Evolutionary conservation across 2,797 vertebrate genomes (phyloP).

Genomic region (Synaphobranchus kaupii): DNA sequence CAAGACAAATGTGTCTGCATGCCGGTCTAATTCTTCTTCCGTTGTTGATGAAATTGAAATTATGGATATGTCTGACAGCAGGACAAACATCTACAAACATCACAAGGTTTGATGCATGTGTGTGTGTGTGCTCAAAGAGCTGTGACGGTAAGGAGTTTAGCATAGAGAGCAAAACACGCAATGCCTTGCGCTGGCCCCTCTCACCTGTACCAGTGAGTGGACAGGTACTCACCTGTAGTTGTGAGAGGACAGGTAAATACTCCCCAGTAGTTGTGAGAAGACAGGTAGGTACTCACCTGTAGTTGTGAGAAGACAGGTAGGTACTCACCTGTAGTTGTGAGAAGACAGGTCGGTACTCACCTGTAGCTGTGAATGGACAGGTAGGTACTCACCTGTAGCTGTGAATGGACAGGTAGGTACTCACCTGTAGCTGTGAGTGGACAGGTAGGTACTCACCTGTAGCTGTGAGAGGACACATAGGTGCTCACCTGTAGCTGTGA

Average conservation of each 20-base stretch:
- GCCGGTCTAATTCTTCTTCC: neutral
- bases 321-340: slow-evolving; percentile 72
- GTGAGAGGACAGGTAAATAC: slow-evolving; percentile 33
- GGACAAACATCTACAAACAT: neutral
- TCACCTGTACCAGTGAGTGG: neutral
- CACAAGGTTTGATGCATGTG: neutral
- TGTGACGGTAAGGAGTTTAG: slow-evolving; percentile 13
- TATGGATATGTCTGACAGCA: neutral
- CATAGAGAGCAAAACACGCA: too few species aligned
- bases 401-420: slow-evolving; percentile 59
- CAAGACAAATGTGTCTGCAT: neutral
- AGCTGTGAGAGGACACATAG: slow-evolving; percentile 55
- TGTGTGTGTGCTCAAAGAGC: slow-evolving; percentile 21
- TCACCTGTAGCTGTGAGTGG: neutral
- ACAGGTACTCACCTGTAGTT: neutral
- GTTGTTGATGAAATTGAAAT: neutral
- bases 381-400: slow-evolving; percentile 69
- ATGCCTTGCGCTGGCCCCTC: neutral
- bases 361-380: neutral
- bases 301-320: neutral
- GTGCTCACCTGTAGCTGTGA: neutral
- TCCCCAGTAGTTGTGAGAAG: slow-evolving; percentile 60
- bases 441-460: neutral
- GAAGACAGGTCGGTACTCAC: neutral
- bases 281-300: too few species aligned